These are phyloP conservation scores for Coptodon rendalli DNA, from an alignment of 2,113 vertebrate species.

Conservation along the genomic window DNA sequence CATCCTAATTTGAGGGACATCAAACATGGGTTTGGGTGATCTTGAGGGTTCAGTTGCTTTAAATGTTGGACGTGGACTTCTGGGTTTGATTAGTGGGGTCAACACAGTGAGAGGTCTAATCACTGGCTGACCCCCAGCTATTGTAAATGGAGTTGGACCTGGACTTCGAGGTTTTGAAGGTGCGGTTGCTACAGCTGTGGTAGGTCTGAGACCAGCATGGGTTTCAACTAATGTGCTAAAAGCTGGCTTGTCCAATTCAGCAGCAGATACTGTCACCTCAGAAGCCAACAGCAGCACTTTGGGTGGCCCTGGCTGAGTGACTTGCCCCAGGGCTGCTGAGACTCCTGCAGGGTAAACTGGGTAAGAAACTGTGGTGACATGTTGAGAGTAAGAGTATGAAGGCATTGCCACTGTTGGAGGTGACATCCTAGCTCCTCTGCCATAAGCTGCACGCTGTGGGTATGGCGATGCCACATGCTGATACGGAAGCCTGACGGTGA, in stretches of 20 bases:
- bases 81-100: conserved; percentile 29
- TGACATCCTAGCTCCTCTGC: conserved; percentile 53
- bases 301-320: neutral
- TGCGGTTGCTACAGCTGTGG: neutral
- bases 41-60: conserved; percentile 46
- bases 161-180: conserved; percentile 13
- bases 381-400: conserved; percentile 36
- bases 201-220: neutral
- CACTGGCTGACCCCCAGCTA: neutral
- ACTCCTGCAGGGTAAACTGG: neutral
- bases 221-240: neutral
- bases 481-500: conserved; percentile 57
- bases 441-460: conserved; percentile 66
- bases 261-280: neutral
- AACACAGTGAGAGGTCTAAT: conserved; percentile 51
- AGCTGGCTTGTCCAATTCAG: neutral
- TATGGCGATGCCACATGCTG: conserved; percentile 74
- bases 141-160: neutral
- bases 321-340: neutral
- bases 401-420: conserved; percentile 48
- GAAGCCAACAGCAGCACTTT: neutral
- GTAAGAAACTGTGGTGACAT: neutral
- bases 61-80: conserved; percentile 56
- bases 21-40: conserved; percentile 73
- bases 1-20: conserved; percentile 70